Evolutionary conservation across 2,113 vertebrate species (phyloP).

Genomic region (Porphyrio hochstetteri): DNA sequence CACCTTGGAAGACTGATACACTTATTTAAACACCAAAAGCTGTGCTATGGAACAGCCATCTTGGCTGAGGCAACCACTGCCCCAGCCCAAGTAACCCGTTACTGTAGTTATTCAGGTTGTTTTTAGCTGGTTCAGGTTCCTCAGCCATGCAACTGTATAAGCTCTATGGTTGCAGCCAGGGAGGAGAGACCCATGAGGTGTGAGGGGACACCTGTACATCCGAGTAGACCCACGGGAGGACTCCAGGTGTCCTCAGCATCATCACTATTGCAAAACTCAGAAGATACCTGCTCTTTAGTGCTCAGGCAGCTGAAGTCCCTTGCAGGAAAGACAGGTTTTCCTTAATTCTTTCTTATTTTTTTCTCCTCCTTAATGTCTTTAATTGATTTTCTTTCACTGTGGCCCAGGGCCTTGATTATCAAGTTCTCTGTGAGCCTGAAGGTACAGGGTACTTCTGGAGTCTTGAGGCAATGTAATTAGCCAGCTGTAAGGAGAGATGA

Average conservation of each 20-base stretch:
- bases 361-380: background rate
- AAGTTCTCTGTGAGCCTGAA: background rate
- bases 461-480: background rate
- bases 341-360: background rate
- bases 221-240: background rate
- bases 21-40: background rate
- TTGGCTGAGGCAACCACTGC: background rate
- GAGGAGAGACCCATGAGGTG: background rate
- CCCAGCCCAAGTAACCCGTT: background rate
- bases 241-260: background rate
- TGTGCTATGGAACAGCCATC: background rate
- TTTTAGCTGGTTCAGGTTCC: background rate
- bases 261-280: background rate
- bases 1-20: background rate
- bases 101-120: background rate
- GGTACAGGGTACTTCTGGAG: background rate
- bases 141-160: accelerated
- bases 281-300: background rate
- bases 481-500: background rate
- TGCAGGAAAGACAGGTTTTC: background rate
- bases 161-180: background rate
- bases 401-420: background rate
- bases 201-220: accelerated
- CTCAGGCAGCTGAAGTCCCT: background rate
- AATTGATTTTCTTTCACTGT: background rate